A percentile compares a stretch with the other conserved stretches of the same genome.
These are phyloP conservation scores for Lathronympha strigana DNA, from an alignment of 2,888 invertebrate species.

Conservation along the genomic window DNA sequence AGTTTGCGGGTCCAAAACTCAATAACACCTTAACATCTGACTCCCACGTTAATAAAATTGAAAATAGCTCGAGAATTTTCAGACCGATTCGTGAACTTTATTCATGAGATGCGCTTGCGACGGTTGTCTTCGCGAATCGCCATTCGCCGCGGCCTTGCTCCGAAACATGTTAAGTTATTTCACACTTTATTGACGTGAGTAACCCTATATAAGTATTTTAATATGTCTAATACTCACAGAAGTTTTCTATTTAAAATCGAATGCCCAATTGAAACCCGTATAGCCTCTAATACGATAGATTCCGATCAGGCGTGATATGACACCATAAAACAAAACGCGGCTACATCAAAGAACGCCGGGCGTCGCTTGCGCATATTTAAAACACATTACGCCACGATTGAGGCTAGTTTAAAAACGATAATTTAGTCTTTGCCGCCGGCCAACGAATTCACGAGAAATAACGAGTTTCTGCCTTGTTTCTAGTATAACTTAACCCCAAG, in stretches of 20 bases:
- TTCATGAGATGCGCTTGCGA: no score
- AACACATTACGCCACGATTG: slow-evolving; percentile 66
- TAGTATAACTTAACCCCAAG: not conserved
- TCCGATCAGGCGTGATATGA: slow-evolving; percentile 21
- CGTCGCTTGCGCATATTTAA: slow-evolving; percentile 62
- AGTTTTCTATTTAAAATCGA: not conserved
- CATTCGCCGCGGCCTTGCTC: no score
- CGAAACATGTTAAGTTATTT: no score
- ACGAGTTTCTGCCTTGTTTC: not conserved
- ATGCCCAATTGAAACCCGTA: slow-evolving; percentile 7
- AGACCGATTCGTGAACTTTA: no score
- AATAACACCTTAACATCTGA: no score
- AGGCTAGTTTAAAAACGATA: slow-evolving; percentile 68
- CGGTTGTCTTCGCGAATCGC: no score
- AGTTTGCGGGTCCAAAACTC: no score
- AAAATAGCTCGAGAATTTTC: no score
- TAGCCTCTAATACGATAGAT: slow-evolving; percentile 15
- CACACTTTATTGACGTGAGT: no score
- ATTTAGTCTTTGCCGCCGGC: slow-evolving; percentile 56
- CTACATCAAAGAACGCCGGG: slow-evolving; percentile 60
- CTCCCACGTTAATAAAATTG: no score
- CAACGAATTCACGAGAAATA: slow-evolving; percentile 4
- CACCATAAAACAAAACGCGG: slow-evolving; percentile 39
- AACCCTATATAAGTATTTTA: no score
- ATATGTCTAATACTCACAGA: no score